Evolutionary conservation across 2,888 invertebrate genomes (phyloP), one percentile per base, ranked within the genome.

Genomic region (Vandiemenella viatica): DNA sequence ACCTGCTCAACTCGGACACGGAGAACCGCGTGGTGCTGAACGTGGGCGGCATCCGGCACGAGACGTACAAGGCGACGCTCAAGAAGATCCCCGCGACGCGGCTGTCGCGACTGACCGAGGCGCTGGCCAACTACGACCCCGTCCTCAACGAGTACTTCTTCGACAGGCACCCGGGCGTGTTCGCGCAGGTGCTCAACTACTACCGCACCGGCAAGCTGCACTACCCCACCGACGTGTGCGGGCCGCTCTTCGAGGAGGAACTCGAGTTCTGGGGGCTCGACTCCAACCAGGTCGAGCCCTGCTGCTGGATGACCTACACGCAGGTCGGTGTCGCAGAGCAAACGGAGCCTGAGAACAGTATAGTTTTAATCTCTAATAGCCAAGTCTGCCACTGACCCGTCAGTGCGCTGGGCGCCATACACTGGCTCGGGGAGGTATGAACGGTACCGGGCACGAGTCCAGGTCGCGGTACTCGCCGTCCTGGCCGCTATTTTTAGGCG

Each of bases 281-380:
- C 71, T 86, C 92, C 55, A 93, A 95, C 74, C 93, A 95, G 73
- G 93, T 96, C 63, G 93, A 95, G 67, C 93, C 93, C 4, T 96
- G 95, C 70, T 95, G 95, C 69, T 96, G 95, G 95, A 95, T 93
- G 71, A 96, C 95, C 19, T 96, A 95, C 69, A 88, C 90, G 52
- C 81, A 85, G 86, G 88, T 89, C 64, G 61, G 32, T n/a, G 23
- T 18, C 8, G 7, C 26, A n/a, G n/a, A n/a, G n/a, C n/a, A n/a
- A n/a, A n/a, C n/a, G n/a, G n/a, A n/a, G n/a, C n/a, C n/a, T n/a
- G n/a, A n/a, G n/a, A n/a, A n/a, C n/a, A n/a, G n/a, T n/a, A n/a
- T n/a, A n/a, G n/a, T n/a, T n/a, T n/a, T n/a, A n/a, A n/a, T n/a
- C n/a, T n/a, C n/a, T n/a, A n/a, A n/a, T n/a, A n/a, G n/a, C n/a